These are phyloP conservation scores for Apamea epomidion DNA, from an alignment of 2,888 invertebrate species.

Conservation along the genomic window DNA sequence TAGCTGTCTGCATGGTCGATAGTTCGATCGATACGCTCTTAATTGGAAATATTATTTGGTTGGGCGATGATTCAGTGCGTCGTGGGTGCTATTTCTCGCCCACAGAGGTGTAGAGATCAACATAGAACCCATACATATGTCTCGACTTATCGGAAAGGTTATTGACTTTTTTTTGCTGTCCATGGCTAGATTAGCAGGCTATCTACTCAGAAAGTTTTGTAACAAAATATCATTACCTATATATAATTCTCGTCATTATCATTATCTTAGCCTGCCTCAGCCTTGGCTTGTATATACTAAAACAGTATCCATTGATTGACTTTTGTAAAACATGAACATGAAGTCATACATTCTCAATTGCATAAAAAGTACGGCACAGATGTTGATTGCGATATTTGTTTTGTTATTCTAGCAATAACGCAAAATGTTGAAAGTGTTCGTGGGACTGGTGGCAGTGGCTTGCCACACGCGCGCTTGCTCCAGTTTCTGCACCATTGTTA, in stretches of 20 bases:
- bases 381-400: conserved; percentile 71
- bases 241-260: neutral
- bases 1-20: neutral
- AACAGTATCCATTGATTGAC: conserved; percentile 2
- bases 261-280: neutral
- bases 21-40: conserved; percentile 20
- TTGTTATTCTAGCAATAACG: conserved; percentile 69
- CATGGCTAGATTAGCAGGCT: conserved; percentile 1
- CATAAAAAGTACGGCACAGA: conserved; percentile 53
- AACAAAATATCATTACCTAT: neutral
- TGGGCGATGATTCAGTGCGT: conserved; percentile 63
- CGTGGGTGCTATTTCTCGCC: conserved; percentile 63
- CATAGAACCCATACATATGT: conserved; percentile 23
- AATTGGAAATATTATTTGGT: conserved; percentile 34
- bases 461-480: conserved; percentile 76
- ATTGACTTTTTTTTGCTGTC: conserved; percentile 39
- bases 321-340: conserved; percentile 1
- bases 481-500: conserved; percentile 79
- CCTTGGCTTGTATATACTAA: conserved; percentile 11
- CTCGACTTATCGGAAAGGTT: conserved; percentile 30
- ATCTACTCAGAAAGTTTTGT: neutral
- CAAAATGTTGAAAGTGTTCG: conserved; percentile 82
- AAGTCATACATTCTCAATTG: conserved; percentile 36
- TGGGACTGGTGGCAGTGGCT: conserved; percentile 79
- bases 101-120: conserved; percentile 44